phyloP scores from a whole-genome alignment of 2,888 invertebrate species.

The Xylophagus ater region DNA sequence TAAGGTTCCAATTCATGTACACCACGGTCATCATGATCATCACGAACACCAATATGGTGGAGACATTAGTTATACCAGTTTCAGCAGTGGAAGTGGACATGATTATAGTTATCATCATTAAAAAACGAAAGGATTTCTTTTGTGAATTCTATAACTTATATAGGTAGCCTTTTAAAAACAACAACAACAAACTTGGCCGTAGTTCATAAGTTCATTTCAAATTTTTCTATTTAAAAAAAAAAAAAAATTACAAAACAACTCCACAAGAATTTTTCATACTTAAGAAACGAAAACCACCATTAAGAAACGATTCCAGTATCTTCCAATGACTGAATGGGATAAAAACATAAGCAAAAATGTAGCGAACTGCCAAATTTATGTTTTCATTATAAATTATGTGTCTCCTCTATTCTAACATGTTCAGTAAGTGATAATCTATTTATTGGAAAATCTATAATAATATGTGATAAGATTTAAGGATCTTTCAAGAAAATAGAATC shows the following conservation, averaged over 20 bases:
- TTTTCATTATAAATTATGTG: background rate
- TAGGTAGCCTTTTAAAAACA: slow-evolving; percentile 10
- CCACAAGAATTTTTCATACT: too few species aligned
- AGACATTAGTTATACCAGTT: slow-evolving; percentile 37
- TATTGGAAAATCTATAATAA: too few species aligned
- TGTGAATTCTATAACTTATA: too few species aligned
- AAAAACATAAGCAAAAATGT: too few species aligned
- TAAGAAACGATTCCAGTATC: too few species aligned
- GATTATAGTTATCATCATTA: slow-evolving; percentile 27
- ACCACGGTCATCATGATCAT: slow-evolving; percentile 27
- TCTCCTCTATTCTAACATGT: background rate
- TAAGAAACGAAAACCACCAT: too few species aligned
- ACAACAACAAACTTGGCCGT: too few species aligned
- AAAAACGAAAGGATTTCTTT: too few species aligned
- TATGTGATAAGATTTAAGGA: slow-evolving; percentile 9
- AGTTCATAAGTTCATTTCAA: slow-evolving; percentile 8
- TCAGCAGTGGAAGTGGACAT: slow-evolving; percentile 41
- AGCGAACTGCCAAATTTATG: slow-evolving; percentile 9
- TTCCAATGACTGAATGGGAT: too few species aligned
- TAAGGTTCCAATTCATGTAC: slow-evolving; percentile 49
- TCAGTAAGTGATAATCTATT: too few species aligned
- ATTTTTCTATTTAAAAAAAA: too few species aligned
- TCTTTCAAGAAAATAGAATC: background rate
- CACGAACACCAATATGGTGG: slow-evolving; percentile 18
- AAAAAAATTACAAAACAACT: too few species aligned